Evolutionary conservation across 92 coral and sea anemone genomes (phyloP), one percentile per base, ranked within the genome.

Genomic region (Montipora capitata): DNA sequence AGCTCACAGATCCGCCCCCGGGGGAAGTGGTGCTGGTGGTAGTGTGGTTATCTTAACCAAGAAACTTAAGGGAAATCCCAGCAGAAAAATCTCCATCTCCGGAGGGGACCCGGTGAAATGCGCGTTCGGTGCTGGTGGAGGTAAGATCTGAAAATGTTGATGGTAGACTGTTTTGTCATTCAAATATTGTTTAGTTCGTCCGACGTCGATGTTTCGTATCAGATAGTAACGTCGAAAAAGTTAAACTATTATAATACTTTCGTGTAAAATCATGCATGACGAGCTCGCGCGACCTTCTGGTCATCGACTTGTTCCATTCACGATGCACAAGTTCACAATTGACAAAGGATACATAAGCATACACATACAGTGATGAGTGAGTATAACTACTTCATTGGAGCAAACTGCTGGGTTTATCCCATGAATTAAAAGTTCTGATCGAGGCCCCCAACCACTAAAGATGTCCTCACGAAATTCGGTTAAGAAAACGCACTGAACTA

Each of bases 11-110:
- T 74, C 85, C 8, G 92, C 91, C 42, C 82, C 84, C 11, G 88
- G 94, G 77, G 94, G 94, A 10, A 87, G 94, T 77, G 96, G 96
- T 15, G 93, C 96, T 4, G 96, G 94, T 57, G 96, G 96, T 27
- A 85, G 89, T 81, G 91, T 90, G 12, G 85, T 90, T 40, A 90
- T 89, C 81, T 17, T 39, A 9, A 68, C 96, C 7, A 49, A 85
- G 44, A 68, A 71, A 35, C 77, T 89, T 13, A 16, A 45, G 13
- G 72, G 77, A 41, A 74, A 78, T 39, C 78, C 86, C 15, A 72
- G 43, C 48, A 27, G 57, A 20, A 85, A 88, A 67, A 92, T 92
- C 40, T 68, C 78, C 40, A 54, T 84, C 12, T 39, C 73, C 62
- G 95, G 95, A 15, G 95, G 90, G 48, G 4, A 10, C 7, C 89